A percentile compares a stretch with the other conserved stretches of the same genome.
Conservation (phyloP, 2,113 vertebrate genomes). For the Hypocryptadius cinnamomeus region DNA sequence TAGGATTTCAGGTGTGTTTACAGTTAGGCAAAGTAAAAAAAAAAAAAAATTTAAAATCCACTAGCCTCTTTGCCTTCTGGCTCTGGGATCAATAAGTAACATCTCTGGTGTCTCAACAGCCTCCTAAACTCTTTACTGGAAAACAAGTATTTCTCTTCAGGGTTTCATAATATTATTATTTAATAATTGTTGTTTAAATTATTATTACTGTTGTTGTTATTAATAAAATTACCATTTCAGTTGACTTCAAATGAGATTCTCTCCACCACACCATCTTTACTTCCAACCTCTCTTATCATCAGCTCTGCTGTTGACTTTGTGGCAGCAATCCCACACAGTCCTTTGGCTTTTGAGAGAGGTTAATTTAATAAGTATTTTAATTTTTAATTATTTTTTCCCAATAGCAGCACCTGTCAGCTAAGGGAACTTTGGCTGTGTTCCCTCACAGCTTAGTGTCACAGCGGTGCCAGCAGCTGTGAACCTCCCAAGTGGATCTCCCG, state of each 20-base stretch:
- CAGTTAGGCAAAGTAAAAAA: neutral
- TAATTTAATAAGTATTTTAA: constrained; percentile 51
- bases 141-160: neutral
- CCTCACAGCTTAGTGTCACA: neutral
- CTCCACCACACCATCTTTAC: neutral
- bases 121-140: neutral
- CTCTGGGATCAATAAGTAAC: neutral
- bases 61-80: neutral
- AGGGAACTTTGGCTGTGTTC: neutral
- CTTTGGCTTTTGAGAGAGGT: constrained; percentile 34
- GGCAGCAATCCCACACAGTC: constrained; percentile 5
- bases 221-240: neutral
- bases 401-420: neutral
- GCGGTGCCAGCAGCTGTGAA: neutral
- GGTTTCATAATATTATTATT: neutral
- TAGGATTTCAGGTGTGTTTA: neutral
- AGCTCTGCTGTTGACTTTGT: constrained; percentile 51
- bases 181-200: neutral
- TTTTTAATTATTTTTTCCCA: neutral
- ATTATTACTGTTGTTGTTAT: neutral
- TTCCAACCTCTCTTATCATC: constrained; percentile 35
- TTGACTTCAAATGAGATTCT: constrained; percentile 19
- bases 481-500: neutral
- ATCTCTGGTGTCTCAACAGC: neutral
- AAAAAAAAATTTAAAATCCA: neutral